Conservation (phyloP, 2,797 vertebrate genomes). For the Podarcis siculus region DNA sequence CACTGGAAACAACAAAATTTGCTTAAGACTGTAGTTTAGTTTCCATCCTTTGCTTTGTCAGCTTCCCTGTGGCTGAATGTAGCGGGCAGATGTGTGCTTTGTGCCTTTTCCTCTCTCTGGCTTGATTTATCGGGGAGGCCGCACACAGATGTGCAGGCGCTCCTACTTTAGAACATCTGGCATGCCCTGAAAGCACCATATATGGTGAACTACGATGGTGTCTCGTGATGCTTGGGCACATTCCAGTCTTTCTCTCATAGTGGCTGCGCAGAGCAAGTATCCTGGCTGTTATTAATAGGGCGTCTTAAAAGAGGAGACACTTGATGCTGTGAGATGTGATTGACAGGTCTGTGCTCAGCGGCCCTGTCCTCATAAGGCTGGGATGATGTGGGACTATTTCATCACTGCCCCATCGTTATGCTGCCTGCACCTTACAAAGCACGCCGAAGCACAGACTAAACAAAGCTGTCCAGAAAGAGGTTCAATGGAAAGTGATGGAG, state of each 20-base stretch:
- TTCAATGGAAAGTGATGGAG: slow-evolving; percentile 16
- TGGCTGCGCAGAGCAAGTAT: not conserved
- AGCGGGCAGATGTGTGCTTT: slow-evolving; percentile 33
- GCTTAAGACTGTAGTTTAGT: not conserved
- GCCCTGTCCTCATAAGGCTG: not conserved
- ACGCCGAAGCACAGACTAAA: not conserved
- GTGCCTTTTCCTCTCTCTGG: slow-evolving; percentile 13
- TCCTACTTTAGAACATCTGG: slow-evolving; percentile 2
- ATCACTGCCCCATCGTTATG: accelerated
- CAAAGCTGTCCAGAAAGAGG: not conserved
- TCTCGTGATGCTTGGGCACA: slow-evolving; percentile 27
- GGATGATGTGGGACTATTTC: not conserved
- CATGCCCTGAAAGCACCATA: slow-evolving; percentile 24
- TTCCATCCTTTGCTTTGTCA: not conserved
- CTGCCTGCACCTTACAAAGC: not conserved
- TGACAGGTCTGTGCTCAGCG: accelerated
- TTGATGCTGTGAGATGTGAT: not conserved
- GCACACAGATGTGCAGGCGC: slow-evolving; percentile 34
- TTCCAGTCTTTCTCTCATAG: not conserved
- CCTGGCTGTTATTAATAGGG: not conserved
- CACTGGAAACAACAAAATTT: not conserved
- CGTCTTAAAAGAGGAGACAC: not conserved
- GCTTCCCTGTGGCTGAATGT: not conserved
- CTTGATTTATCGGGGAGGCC: slow-evolving; percentile 50
- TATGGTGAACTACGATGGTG: slow-evolving; percentile 35